Evolutionary conservation across 2,113 vertebrate genomes (phyloP).

Genomic region (Ctenodactylus gundi): DNA sequence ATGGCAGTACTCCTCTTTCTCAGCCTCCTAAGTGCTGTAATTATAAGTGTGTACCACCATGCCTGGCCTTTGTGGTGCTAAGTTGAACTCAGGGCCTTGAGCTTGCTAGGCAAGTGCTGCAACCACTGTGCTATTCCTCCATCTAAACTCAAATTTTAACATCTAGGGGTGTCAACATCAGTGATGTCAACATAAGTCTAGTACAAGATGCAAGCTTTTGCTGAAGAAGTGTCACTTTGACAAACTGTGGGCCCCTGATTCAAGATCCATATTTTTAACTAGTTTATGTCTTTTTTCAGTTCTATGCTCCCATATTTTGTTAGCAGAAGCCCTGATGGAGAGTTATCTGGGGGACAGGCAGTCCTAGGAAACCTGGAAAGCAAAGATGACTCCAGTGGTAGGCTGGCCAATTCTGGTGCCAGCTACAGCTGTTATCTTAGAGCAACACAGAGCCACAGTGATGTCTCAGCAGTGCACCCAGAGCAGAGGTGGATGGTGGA

Average conservation of each 20-base stretch:
- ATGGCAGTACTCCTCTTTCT: no score
- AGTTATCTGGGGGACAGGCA: not conserved
- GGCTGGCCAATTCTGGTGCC: not conserved
- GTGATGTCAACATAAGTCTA: conserved; percentile 90
- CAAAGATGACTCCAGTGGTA: rapidly evolving
- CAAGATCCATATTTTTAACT: conserved; percentile 65
- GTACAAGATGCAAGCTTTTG: conserved; percentile 91
- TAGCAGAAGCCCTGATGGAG: not conserved
- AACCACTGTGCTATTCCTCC: no score
- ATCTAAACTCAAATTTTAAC: conserved; percentile 93
- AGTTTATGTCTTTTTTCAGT: not conserved
- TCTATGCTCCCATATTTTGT: not conserved
- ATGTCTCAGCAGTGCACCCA: no score
- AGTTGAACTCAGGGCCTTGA: no score
- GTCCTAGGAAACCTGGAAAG: not conserved
- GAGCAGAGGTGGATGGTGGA: no score
- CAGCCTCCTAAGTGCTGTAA: no score
- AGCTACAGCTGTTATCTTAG: not conserved
- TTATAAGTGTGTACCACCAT: no score
- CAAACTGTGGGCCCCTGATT: not conserved
- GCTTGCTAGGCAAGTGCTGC: no score
- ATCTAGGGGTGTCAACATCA: conserved; percentile 92
- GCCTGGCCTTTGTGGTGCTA: no score
- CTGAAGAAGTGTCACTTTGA: conserved; percentile 84
- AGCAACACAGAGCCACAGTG: rapidly evolving